Evolutionary conservation across 2,797 vertebrate species (phyloP).

Genomic region (Dryobates pubescens): DNA sequence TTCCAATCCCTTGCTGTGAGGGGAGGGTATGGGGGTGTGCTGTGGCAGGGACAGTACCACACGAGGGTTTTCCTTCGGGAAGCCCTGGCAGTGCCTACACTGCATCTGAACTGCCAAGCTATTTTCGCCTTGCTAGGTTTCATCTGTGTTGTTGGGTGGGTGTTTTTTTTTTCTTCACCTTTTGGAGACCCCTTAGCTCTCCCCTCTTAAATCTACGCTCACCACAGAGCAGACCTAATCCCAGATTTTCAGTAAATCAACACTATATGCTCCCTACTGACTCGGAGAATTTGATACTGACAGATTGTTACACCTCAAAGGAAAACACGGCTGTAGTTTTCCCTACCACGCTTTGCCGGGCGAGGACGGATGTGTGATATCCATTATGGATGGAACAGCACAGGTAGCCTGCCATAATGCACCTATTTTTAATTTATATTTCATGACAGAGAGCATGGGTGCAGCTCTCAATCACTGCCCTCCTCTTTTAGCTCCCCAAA

Average conservation of each 20-base stretch:
- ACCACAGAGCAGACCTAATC: slow-evolving; percentile 85
- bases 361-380: slow-evolving; percentile 66
- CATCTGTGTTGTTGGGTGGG: slow-evolving; percentile 75
- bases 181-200: slow-evolving; percentile 83
- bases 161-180: slow-evolving; percentile 78
- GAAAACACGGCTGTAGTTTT: slow-evolving; percentile 82
- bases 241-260: slow-evolving; percentile 89
- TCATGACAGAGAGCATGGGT: slow-evolving; percentile 47
- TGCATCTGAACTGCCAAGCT: slow-evolving; percentile 82
- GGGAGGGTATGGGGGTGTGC: slow-evolving; percentile 44
- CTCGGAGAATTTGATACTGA: slow-evolving; percentile 87
- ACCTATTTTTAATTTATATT: slow-evolving; percentile 68
- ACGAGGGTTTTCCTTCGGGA: slow-evolving; percentile 64
- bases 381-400: slow-evolving; percentile 74
- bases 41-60: slow-evolving; percentile 27
- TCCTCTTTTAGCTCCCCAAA: slow-evolving; percentile 62
- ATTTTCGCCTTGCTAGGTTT: slow-evolving; percentile 81
- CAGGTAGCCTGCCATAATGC: slow-evolving; percentile 64
- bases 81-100: slow-evolving; percentile 62
- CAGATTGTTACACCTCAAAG: slow-evolving; percentile 85
- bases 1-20: neutral
- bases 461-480: slow-evolving; percentile 56
- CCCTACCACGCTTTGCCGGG: slow-evolving; percentile 71
- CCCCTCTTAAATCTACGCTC: slow-evolving; percentile 84
- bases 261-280: slow-evolving; percentile 86